These are phyloP conservation scores for Brachionus asplanchnoidis DNA, from an alignment of 1,140 invertebrate genomes.

Conservation along the genomic window DNA sequence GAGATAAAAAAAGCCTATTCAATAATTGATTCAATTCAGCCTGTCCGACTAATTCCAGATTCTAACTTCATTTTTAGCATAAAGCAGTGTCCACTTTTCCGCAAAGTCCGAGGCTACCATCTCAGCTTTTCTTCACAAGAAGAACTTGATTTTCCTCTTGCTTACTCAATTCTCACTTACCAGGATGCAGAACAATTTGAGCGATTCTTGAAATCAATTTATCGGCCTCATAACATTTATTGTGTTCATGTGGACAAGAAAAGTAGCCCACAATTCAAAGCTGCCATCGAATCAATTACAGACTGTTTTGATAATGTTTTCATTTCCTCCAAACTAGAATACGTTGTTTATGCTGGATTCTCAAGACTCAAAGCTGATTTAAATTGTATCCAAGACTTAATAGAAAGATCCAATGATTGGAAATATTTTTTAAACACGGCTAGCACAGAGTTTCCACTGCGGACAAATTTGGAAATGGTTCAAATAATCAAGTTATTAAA, in stretches of 20 bases:
- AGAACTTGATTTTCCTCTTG: background rate
- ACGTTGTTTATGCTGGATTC: constrained; percentile 43
- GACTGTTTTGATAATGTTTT: constrained; percentile 50
- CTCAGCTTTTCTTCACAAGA: background rate
- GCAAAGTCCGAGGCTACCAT: background rate
- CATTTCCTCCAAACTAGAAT: constrained; percentile 41
- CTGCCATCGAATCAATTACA: constrained; percentile 44
- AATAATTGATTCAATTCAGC: background rate
- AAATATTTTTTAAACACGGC: constrained; percentile 51
- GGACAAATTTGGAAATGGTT: background rate
- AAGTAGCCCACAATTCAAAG: constrained; percentile 38
- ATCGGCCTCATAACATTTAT: constrained; percentile 51
- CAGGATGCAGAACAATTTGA: constrained; percentile 48
- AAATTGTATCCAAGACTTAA: constrained; percentile 44
- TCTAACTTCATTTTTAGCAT: background rate
- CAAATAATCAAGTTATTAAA: constrained; percentile 46
- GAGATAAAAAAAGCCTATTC: background rate
- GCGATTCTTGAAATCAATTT: constrained; percentile 48
- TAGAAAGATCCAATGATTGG: constrained; percentile 44
- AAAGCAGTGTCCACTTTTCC: background rate
- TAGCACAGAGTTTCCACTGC: constrained; percentile 50
- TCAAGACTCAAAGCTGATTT: constrained; percentile 44
- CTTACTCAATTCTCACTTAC: constrained; percentile 50
- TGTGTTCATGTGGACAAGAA: constrained; percentile 51
- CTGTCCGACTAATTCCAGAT: background rate